Base-by-base conservation (phyloP, 2,113 vertebrate species). In the Tichodroma muraria region DNA sequence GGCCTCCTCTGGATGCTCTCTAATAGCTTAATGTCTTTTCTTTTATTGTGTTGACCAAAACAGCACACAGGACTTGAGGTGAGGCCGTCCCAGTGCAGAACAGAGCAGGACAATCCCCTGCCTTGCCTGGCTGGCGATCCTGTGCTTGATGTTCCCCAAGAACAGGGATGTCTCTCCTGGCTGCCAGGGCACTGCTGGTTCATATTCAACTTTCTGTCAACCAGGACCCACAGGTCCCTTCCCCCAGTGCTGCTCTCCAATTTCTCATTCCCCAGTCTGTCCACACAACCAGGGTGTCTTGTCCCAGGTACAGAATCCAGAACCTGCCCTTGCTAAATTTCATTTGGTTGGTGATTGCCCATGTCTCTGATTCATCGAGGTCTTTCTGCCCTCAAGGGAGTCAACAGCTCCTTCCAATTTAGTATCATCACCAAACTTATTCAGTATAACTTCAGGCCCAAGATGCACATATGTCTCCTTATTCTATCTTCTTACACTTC, bases 121-220 rank as follows among this genome's bases (percentile, higher is more conserved):
- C 63, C 18, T 49, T 20, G 8, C 22, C 25, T 0, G 0, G 25
- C 49, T 69, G 21, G 22, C 0, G 0, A n/a, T 21, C 45, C 11
- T 75, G 61, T 38, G 1, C 63, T 25, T 49, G 31, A 28, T 42
- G 25, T n/a, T 4, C 35, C 47, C 19, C 6, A 5, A 37, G 27
- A 4, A 37, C 64, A 70, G 6, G 2, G 27, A 0, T 44, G 56
- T 3, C 49, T 8, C 64, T 70, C 19, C 35, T 44, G 64, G 13
- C 27, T 63, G 30, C 54, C 56, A 70, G 56, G 63, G 18, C 40
- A 42, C 40, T 49, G 12, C 31, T 77, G 42, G 2, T 22, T 70
- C 6, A 0, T 5, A 2, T 37, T 42, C 56, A 61, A 2, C 22
- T 37, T 35, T 14, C 30, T 7, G 8, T 4, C 1, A 5, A 8